These are phyloP conservation scores for Glaucomys volans DNA, from an alignment of 2,113 vertebrate species.

Conservation along the genomic window DNA sequence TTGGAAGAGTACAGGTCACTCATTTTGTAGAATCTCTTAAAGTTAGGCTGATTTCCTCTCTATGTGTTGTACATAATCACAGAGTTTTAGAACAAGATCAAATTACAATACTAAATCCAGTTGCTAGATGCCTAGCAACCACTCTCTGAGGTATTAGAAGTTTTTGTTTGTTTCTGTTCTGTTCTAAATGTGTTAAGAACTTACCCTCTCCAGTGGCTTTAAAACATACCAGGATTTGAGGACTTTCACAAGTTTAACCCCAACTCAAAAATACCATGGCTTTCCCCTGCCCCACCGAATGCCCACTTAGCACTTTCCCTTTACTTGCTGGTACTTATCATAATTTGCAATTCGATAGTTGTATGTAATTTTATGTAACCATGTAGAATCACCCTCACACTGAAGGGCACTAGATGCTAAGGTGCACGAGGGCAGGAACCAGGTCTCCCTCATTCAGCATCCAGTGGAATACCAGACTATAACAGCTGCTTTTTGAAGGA, in stretches of 20 bases:
- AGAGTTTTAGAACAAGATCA: not conserved
- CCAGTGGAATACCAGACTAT: not conserved
- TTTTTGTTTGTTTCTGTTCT: not conserved
- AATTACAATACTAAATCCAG: not conserved
- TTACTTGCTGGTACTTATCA: not conserved
- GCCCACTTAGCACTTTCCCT: not conserved
- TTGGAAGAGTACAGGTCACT: not conserved
- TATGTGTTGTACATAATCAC: not conserved
- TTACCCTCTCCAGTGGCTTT: not conserved
- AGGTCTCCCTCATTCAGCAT: not conserved
- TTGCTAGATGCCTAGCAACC: not conserved
- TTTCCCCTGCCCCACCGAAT: not conserved
- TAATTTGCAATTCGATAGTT: constrained; percentile 51
- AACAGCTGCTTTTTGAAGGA: not conserved
- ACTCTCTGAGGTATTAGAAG: not conserved
- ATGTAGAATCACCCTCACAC: not conserved
- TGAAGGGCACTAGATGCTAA: constrained; percentile 31
- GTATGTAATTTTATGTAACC: not conserved
- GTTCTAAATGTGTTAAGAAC: not conserved
- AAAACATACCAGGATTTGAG: not conserved
- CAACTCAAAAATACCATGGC: not conserved
- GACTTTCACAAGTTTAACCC: not conserved
- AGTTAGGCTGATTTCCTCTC: not conserved
- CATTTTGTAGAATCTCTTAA: not conserved
- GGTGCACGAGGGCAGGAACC: not conserved